Evolutionary conservation across 2,888 invertebrate genomes (phyloP).

Genomic region (Sthenelais limicola): DNA sequence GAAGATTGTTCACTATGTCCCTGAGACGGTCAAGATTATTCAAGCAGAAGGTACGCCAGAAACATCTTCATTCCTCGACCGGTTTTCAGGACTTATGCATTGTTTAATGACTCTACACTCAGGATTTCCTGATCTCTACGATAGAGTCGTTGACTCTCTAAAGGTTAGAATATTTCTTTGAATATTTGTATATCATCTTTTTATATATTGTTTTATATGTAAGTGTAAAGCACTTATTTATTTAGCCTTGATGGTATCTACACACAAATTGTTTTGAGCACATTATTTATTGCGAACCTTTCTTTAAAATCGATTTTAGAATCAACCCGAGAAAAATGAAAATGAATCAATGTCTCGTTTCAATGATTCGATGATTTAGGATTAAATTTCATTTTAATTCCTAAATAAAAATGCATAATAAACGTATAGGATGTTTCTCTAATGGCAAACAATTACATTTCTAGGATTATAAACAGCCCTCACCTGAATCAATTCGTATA

Average conservation of each 20-base stretch:
- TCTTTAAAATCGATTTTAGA: too few relatives aligned
- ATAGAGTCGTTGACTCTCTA: constrained; percentile 64
- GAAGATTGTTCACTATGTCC: constrained; percentile 41
- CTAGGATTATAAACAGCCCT: constrained; percentile 50
- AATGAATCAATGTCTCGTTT: too few relatives aligned
- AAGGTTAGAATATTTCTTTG: constrained; percentile 56
- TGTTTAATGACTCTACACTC: constrained; percentile 67
- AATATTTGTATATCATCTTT: neutral
- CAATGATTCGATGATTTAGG: too few relatives aligned
- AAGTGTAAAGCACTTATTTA: too few relatives aligned
- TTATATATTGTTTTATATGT: too few relatives aligned
- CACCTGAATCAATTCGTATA: constrained; percentile 56
- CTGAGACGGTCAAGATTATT: neutral
- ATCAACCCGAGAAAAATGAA: too few relatives aligned
- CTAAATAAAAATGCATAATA: too few relatives aligned
- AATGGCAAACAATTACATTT: neutral
- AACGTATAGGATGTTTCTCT: too few relatives aligned
- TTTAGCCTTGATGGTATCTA: too few relatives aligned
- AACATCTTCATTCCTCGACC: constrained; percentile 3
- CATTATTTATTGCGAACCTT: too few relatives aligned
- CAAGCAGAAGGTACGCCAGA: neutral
- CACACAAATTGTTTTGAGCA: too few relatives aligned
- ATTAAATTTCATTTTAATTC: too few relatives aligned
- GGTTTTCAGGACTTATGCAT: constrained; percentile 62
- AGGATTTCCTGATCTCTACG: constrained; percentile 71